A percentile compares a stretch with the other conserved stretches of the same genome.
Conservation (phyloP, 2,888 invertebrate genomes). For the Antheraea assamensis region DNA sequence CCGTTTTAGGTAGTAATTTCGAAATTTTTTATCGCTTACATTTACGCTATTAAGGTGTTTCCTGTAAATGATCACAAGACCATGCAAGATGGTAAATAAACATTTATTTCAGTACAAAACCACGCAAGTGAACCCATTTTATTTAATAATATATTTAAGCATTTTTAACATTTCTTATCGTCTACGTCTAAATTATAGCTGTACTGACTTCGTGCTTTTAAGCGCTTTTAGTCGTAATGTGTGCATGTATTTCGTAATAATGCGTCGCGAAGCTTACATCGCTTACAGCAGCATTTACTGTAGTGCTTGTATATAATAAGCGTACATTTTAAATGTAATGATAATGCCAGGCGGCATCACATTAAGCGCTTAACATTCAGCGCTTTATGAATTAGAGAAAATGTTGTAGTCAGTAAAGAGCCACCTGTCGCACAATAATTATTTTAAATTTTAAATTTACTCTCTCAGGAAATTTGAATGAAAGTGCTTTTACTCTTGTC, state of each 20-base stretch:
- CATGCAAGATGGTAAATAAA: no score
- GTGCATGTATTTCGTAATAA: neutral
- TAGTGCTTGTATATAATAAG: neutral
- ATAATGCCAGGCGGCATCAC: conserved; percentile 2
- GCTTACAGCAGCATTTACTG: neutral
- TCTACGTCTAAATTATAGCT: neutral
- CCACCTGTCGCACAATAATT: neutral
- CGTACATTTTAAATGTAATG: conserved; percentile 3
- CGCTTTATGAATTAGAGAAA: conserved; percentile 9
- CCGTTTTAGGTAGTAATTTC: no score
- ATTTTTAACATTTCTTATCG: neutral
- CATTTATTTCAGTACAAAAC: neutral
- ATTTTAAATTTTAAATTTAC: neutral
- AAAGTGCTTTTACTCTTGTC: neutral
- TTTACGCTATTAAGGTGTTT: no score
- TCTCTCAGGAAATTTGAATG: neutral
- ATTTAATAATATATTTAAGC: neutral
- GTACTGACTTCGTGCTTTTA: conserved; percentile 2
- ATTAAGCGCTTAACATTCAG: neutral
- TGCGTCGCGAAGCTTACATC: conserved; percentile 7
- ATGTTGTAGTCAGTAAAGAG: neutral
- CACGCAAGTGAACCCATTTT: neutral
- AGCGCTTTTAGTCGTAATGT: conserved; percentile 8
- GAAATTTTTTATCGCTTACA: no score
- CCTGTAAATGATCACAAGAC: no score